phyloP scores from a whole-genome alignment of 2,113 vertebrate species.

The Rhabdomys dilectus region DNA sequence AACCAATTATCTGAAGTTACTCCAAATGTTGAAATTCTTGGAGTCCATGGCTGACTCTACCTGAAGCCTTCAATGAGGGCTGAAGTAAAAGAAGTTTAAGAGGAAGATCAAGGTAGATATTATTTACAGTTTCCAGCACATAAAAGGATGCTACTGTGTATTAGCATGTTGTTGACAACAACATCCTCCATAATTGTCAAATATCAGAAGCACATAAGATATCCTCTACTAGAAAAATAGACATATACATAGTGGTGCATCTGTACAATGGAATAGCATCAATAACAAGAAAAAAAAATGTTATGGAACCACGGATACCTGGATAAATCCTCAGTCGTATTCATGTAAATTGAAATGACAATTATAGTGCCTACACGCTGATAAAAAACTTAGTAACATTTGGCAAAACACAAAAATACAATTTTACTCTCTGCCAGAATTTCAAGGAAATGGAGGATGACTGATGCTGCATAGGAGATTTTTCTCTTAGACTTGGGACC shows the following conservation, averaged over 20 bases:
- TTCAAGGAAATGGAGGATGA: not conserved
- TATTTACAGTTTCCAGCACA: too few species aligned
- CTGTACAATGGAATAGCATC: not conserved
- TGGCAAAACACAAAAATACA: not conserved
- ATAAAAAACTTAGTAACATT: not conserved
- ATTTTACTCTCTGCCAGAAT: not conserved
- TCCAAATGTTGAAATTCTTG: not conserved
- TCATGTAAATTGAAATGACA: not conserved
- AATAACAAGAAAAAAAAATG: not conserved
- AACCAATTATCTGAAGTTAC: not conserved
- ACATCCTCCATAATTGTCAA: not conserved
- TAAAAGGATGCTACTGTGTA: not conserved
- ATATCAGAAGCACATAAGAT: not conserved
- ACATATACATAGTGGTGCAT: not conserved
- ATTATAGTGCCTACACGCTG: not conserved
- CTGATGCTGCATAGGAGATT: not conserved
- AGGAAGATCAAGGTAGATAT: too few species aligned
- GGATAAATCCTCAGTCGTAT: not conserved
- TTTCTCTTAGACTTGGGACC: too few species aligned
- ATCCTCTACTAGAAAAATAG: not conserved
- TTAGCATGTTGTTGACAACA: not conserved
- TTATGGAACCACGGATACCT: not conserved
- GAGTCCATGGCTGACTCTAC: not conserved
- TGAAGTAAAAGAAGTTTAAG: too few species aligned
- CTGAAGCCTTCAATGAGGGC: too few species aligned